Conservation (phyloP, 2,888 invertebrate genomes). For the Pyralis farinalis region DNA sequence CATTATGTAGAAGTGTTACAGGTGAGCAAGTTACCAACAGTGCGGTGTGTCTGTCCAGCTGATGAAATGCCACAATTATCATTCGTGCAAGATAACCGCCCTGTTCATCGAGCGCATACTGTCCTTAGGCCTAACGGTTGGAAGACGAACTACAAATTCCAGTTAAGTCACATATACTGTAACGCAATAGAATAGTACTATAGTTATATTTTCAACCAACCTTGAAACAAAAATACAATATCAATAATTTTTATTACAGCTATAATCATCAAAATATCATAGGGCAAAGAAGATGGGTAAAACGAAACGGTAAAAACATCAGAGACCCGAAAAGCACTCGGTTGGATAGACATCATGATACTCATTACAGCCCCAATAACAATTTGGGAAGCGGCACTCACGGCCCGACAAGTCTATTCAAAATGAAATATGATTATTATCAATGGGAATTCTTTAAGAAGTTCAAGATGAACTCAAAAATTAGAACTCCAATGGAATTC, state of each 20-base stretch:
- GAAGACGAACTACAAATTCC: no score
- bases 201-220: no score
- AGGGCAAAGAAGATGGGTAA: constrained; percentile 10
- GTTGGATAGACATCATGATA: constrained; percentile 7
- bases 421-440: constrained; percentile 8
- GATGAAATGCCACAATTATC: no score
- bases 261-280: constrained; percentile 29
- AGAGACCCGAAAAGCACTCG: constrained; percentile 6
- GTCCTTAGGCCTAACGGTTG: no score
- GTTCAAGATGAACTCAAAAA: not conserved
- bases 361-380: constrained; percentile 13
- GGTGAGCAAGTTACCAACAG: no score
- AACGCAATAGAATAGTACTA: no score
- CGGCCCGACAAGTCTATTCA: constrained; percentile 6
- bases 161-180: no score
- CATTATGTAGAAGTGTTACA: no score
- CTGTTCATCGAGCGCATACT: no score
- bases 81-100: no score
- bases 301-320: constrained; percentile 8
- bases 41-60: no score
- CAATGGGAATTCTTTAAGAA: constrained; percentile 3
- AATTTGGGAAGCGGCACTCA: constrained; percentile 8
- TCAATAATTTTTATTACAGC: constrained; percentile 30
- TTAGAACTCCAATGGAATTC: not conserved
- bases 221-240: constrained; percentile 16